These are phyloP conservation scores for Dendrolimus punctatus DNA, from an alignment of 1,140 invertebrate genomes.

Conservation along the genomic window DNA sequence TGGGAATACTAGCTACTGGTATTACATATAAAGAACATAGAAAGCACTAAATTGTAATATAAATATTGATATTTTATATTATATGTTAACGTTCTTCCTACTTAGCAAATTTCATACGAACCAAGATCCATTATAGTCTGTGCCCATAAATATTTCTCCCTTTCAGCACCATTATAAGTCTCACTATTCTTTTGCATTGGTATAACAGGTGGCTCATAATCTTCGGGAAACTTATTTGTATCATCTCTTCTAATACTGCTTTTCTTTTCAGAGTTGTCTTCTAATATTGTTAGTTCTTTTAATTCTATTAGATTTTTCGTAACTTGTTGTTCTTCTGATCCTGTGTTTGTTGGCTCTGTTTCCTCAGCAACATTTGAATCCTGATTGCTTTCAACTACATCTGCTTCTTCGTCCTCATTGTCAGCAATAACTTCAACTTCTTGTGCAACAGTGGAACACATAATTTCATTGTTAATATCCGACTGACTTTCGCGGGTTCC, in stretches of 20 bases:
- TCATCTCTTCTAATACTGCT: too few relatives aligned
- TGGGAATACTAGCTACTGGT: too few relatives aligned
- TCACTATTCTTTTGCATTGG: slow-evolving; percentile 69
- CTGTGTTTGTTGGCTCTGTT: not conserved
- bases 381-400: slow-evolving; percentile 12
- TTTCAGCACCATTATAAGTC: slow-evolving; percentile 84
- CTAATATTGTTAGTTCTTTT: not conserved
- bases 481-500: slow-evolving; percentile 16
- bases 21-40: too few relatives aligned
- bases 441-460: slow-evolving; percentile 60
- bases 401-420: slow-evolving; percentile 30
- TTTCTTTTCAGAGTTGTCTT: too few relatives aligned
- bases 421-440: slow-evolving; percentile 64
- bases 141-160: slow-evolving; percentile 86
- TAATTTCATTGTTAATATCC: slow-evolving; percentile 54
- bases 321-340: not conserved
- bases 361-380: not conserved
- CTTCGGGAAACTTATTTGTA: slow-evolving; percentile 19
- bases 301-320: slow-evolving; percentile 5
- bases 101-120: slow-evolving; percentile 20
- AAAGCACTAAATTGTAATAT: too few relatives aligned
- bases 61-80: too few relatives aligned
- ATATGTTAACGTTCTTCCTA: too few relatives aligned
- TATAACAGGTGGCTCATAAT: slow-evolving; percentile 48
- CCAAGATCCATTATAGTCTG: slow-evolving; percentile 84